These are phyloP conservation scores for Drosophila monieri DNA, from an alignment of 2,888 invertebrate species.

Conservation along the genomic window DNA sequence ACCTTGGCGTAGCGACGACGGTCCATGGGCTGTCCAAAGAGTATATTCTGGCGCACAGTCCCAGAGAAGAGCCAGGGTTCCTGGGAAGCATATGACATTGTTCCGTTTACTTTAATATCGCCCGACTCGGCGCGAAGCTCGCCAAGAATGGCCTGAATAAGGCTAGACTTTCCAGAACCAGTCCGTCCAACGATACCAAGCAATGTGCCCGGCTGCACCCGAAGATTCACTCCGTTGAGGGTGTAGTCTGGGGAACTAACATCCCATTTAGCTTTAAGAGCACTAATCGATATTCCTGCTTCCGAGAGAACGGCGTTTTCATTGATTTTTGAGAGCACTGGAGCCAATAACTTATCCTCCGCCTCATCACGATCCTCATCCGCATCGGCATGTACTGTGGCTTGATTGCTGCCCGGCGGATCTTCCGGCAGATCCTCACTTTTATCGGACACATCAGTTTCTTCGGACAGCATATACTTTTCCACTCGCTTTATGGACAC, in stretches of 20 bases:
- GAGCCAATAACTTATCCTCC: slow-evolving; percentile 69
- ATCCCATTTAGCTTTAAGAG: slow-evolving; percentile 89
- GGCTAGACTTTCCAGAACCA: slow-evolving; percentile 87
- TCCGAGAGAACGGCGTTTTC: slow-evolving; percentile 81
- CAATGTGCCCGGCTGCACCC: slow-evolving; percentile 87
- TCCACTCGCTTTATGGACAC: slow-evolving; percentile 86
- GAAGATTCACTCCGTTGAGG: slow-evolving; percentile 87
- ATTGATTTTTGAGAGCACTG: slow-evolving; percentile 55
- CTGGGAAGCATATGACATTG: slow-evolving; percentile 90
- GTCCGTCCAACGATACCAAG: slow-evolving; percentile 90
- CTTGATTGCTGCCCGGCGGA: slow-evolving; percentile 76
- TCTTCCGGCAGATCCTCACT: slow-evolving; percentile 59
- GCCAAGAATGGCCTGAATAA: slow-evolving; percentile 85
- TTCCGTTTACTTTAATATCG: slow-evolving; percentile 86
- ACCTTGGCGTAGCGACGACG: slow-evolving; percentile 86
- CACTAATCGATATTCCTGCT: slow-evolving; percentile 86
- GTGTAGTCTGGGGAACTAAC: slow-evolving; percentile 87
- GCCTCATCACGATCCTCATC: slow-evolving; percentile 62
- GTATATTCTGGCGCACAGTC: slow-evolving; percentile 87
- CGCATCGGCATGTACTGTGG: slow-evolving; percentile 67
- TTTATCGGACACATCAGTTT: slow-evolving; percentile 84
- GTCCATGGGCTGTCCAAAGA: slow-evolving; percentile 87
- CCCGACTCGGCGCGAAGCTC: slow-evolving; percentile 85
- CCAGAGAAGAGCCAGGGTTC: slow-evolving; percentile 93
- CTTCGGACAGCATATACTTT: slow-evolving; percentile 87